These are phyloP conservation scores for Chloroceryle inda DNA, from an alignment of 2,797 vertebrate species.

Conservation along the genomic window DNA sequence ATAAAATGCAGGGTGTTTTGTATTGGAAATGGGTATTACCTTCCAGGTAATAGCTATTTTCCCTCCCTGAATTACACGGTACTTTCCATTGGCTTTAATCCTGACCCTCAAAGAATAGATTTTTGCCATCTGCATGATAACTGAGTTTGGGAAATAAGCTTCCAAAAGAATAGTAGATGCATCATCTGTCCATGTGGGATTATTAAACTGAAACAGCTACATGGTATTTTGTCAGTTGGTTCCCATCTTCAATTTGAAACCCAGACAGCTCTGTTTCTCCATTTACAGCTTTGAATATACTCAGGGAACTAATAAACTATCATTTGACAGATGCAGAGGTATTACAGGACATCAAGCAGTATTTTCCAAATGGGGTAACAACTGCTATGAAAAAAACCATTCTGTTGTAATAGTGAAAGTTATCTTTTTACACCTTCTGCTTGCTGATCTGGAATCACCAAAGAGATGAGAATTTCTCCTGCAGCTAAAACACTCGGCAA, in stretches of 20 bases:
- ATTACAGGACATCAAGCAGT: constrained; percentile 63
- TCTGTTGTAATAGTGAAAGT: constrained; percentile 63
- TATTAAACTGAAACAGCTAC: constrained; percentile 63
- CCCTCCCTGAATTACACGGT: constrained; percentile 10
- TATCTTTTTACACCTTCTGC: constrained; percentile 64
- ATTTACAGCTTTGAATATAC: constrained; percentile 58
- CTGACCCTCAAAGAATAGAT: constrained; percentile 34
- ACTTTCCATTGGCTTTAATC: constrained; percentile 13
- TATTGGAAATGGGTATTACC: background rate
- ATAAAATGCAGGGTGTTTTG: background rate
- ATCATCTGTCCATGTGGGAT: constrained; percentile 14
- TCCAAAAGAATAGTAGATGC: background rate
- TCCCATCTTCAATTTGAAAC: constrained; percentile 58
- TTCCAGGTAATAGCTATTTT: constrained; percentile 36
- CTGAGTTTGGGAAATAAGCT: constrained; percentile 29
- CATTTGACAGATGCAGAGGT: constrained; percentile 54
- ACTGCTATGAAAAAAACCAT: constrained; percentile 57
- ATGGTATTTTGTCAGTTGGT: constrained; percentile 51
- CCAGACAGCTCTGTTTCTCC: background rate
- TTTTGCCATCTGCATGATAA: constrained; percentile 50
- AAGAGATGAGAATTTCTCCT: constrained; percentile 52
- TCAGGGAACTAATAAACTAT: constrained; percentile 67
- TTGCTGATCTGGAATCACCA: constrained; percentile 49
- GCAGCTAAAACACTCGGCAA: background rate
- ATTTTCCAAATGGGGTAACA: constrained; percentile 69